These are phyloP conservation scores for Nycteola revayana DNA, from an alignment of 2,888 invertebrate species.

Conservation along the genomic window DNA sequence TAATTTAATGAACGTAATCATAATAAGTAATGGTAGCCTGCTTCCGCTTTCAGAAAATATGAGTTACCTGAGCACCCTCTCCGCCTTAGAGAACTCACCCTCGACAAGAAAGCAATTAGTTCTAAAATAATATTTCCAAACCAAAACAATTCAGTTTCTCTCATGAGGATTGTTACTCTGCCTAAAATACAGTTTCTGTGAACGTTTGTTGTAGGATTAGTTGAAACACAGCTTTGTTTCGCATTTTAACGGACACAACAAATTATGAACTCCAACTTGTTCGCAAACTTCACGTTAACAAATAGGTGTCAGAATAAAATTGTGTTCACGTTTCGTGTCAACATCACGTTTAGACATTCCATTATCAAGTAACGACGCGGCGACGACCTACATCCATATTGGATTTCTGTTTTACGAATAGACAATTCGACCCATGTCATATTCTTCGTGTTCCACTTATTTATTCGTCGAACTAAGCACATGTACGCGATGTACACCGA, in stretches of 20 bases:
- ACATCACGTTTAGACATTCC: slow-evolving; percentile 51
- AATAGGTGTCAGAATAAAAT: slow-evolving; percentile 43
- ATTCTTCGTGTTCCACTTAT: slow-evolving; percentile 13
- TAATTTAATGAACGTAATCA: no score
- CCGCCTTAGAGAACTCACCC: no score
- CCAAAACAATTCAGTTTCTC: no score
- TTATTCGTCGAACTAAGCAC: slow-evolving; percentile 11
- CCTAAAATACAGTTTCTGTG: no score
- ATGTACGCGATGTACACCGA: slow-evolving; percentile 8
- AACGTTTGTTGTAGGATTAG: no score
- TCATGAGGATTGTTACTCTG: no score
- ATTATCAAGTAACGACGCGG: slow-evolving; percentile 52
- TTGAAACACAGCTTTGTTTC: no score
- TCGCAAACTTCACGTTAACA: slow-evolving; percentile 24
- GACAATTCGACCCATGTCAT: slow-evolving; percentile 38
- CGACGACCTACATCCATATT: slow-evolving; percentile 50
- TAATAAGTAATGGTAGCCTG: no score
- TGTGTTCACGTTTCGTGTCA: slow-evolving; percentile 50
- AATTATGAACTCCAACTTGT: slow-evolving; percentile 22
- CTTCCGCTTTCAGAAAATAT: no score
- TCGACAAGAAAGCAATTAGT: no score
- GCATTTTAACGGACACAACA: slow-evolving; percentile 6
- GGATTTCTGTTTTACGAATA: slow-evolving; percentile 47
- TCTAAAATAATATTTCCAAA: no score
- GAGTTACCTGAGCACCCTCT: no score